Evolutionary conservation across 2,113 vertebrate genomes (phyloP), one percentile per base, ranked within the genome.

Genomic region (Thunnus maccoyii): DNA sequence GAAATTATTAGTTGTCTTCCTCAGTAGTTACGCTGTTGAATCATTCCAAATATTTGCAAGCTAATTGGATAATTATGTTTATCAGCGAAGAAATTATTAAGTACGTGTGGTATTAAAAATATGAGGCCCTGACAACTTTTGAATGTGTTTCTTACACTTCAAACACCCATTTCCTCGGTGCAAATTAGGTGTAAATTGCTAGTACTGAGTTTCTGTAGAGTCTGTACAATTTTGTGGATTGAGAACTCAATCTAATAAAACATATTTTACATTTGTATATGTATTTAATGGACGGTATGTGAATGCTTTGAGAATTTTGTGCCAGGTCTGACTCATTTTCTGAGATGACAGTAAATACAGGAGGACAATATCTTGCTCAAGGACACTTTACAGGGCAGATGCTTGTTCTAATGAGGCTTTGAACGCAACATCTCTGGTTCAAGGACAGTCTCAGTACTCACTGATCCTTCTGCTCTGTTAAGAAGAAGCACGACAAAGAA

Each of bases 81-180:
- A 12, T 46, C 64, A 63, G 70, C 64, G 17, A 17, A 54, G 44
- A 61, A 55, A 78, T 67, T 6, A 52, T 44, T 11, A 1, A 74
- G 16, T 9, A 76, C 54, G 54, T 51, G 56, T 52, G 9, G 3
- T 41, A 27, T 68, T 64, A 17, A 58, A 58, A 61, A 17, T 12
- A 44, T 13, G 1, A 20, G 9, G 3, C 22, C 8, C 41, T 32
- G 4, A 2, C 32, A 73, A 44, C 48, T n/a, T 32, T 9, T 20
- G 5, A 30, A 25, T 71, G 69, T 46, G 41, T 60, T 57, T 73
- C 16, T 82, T 60, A 18, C 64, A 41, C 47, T 32, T 65, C 17
- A 41, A 32, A 9, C 46, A 58, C 10, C 18, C 27, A 30, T 32
- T 68, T 68, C 11, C 3, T 14, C 30, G 11, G 3, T 64, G 32